Evolutionary conservation across 2,888 invertebrate genomes (phyloP).

Genomic region (Adela reaumurella): DNA sequence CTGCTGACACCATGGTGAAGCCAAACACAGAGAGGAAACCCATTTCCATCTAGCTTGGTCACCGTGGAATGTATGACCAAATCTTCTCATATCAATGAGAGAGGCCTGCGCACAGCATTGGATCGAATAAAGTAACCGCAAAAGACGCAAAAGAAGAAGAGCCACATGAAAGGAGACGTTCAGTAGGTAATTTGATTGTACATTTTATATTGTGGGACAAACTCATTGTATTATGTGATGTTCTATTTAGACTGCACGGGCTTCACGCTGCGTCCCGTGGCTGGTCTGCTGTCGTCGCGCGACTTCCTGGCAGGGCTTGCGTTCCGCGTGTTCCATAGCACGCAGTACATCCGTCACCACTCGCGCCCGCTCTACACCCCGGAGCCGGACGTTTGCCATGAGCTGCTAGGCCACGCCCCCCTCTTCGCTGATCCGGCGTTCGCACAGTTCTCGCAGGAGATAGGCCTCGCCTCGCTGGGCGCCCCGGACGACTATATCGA

Average conservation of each 20-base stretch:
- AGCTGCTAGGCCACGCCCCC: conserved; percentile 93
- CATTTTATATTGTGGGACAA: too few species aligned
- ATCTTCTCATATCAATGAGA: too few species aligned
- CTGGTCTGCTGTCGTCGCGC: conserved; percentile 94
- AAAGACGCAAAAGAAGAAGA: too few species aligned
- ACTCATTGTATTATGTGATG: too few species aligned
- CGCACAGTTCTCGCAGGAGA: conserved; percentile 96
- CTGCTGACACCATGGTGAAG: too few species aligned
- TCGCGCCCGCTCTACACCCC: conserved; percentile 96
- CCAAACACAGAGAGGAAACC: too few species aligned
- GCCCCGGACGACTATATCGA: conserved; percentile 96
- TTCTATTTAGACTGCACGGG: conserved; percentile 85
- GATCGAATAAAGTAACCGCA: too few species aligned
- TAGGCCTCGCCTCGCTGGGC: conserved; percentile 93
- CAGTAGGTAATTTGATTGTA: too few species aligned
- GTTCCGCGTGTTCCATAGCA: conserved; percentile 98
- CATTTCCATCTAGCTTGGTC: too few species aligned
- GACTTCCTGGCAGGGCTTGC: conserved; percentile 98
- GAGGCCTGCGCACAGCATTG: too few species aligned
- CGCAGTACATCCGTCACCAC: conserved; percentile 96
- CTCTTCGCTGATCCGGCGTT: conserved; percentile 94
- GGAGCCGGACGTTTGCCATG: conserved; percentile 96
- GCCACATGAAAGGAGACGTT: too few species aligned
- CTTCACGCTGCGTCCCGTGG: conserved; percentile 93
- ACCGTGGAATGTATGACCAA: too few species aligned